Evolutionary conservation across 2,797 vertebrate species (phyloP).

Genomic region (Coregonus sp.): DNA sequence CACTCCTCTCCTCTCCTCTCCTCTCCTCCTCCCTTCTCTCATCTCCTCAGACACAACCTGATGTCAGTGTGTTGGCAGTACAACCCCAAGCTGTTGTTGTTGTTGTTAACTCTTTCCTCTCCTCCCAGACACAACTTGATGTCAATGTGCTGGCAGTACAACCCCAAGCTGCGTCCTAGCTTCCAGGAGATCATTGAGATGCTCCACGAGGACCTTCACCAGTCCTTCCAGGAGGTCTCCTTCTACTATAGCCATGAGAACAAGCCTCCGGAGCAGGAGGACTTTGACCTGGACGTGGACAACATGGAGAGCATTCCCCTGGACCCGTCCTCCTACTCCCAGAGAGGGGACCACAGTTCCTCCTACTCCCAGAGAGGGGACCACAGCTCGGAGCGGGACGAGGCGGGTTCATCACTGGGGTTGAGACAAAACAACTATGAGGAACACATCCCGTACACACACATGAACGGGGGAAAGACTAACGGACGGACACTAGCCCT

Average conservation of each 20-base stretch:
- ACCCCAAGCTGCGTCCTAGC: slow-evolving; percentile 92
- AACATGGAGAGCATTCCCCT: slow-evolving; percentile 98
- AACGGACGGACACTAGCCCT: slow-evolving; percentile 90
- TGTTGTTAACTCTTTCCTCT: not conserved
- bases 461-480: slow-evolving; percentile 98
- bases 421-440: slow-evolving; percentile 89
- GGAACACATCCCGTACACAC: slow-evolving; percentile 91
- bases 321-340: slow-evolving; percentile 88
- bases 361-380: slow-evolving; percentile 85
- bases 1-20: not conserved
- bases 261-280: slow-evolving; percentile 89
- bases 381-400: slow-evolving; percentile 79
- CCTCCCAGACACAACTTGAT: slow-evolving; percentile 86
- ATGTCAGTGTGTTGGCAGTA: slow-evolving; percentile 99
- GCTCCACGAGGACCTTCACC: slow-evolving; percentile 91
- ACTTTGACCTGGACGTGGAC: slow-evolving; percentile 94
- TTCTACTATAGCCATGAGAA: slow-evolving; percentile 98
- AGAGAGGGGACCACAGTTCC: slow-evolving; percentile 82
- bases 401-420: slow-evolving; percentile 78
- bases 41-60: slow-evolving; percentile 81
- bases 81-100: slow-evolving; percentile 88
- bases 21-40: not conserved
- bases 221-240: slow-evolving; percentile 88
- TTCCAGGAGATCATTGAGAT: slow-evolving; percentile 95
- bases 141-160: slow-evolving; percentile 98